Base-by-base conservation (phyloP, 2,888 invertebrate species). In the Drosophila greeni region DNA sequence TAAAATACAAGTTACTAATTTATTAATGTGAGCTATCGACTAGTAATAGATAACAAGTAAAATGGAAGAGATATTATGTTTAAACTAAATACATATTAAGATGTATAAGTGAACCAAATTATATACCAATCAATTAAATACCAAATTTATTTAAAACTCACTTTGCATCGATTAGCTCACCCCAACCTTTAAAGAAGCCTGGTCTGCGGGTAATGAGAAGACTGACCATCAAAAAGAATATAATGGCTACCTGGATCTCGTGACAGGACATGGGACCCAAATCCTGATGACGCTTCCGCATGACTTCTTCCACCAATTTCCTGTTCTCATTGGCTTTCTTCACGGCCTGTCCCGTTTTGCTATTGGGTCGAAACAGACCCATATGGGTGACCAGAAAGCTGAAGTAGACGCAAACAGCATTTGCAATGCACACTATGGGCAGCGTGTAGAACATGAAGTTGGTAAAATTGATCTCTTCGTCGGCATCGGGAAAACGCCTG, bases 201-300 rank as follows among this genome's bases (percentile, higher is more conserved):
- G 97, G 97, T 64, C 92, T 92, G 29, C 96, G 91, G 87, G 95
- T 94, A 87, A 97, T 93, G 92, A 97, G 96, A 61, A 97, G 89
- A 36, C 93, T 74, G 23, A 97, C 93, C 0, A 96, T 92, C 1
- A 93, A 58, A 14, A 93, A 72, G 88, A 97, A 97, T 48, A 95
- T 88, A 1, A 91, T 31, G 0, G 92, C 92, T 0, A 95, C 93
- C 12, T 91, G 89, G 85, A 89, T 90, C 86, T 95, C 95, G 73
- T 95, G 94, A 90, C 93, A 94, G 0, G 92, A 91, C 82, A 94
- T 91, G 0, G 92, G 92, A 12, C 96, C 96, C 45, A 96, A 90
- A 54, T 92, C 93, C 34, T 89, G 90, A 88, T 95, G 60, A 2
- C 76, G 79, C 1, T 70, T 11, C 1, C 8, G 0, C 1, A 84